Evolutionary conservation across 2,797 vertebrate genomes (phyloP).

Genomic region (Crypturellus tataupa): DNA sequence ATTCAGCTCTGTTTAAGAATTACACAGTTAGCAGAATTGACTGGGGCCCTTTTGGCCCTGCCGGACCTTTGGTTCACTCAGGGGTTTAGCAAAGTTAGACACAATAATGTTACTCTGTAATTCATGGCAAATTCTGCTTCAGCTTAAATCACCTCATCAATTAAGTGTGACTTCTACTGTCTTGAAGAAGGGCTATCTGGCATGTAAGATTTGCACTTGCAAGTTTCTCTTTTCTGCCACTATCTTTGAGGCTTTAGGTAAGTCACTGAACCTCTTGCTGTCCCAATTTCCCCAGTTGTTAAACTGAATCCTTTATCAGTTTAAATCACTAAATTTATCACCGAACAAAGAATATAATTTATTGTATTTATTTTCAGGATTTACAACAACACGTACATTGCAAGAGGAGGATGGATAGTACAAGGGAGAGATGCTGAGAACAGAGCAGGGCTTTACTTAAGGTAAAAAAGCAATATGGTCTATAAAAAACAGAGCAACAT

Average conservation of each 20-base stretch:
- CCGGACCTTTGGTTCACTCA: neutral
- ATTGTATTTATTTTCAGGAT: neutral
- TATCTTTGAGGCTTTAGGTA: neutral
- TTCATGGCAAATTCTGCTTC: slow-evolving; percentile 12
- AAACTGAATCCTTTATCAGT: neutral
- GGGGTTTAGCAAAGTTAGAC: neutral
- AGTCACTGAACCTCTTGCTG: neutral
- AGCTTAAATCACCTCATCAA: neutral
- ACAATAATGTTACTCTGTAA: slow-evolving; percentile 24
- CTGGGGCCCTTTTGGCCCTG: neutral
- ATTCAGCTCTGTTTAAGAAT: slow-evolving; percentile 25
- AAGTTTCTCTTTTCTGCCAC: neutral
- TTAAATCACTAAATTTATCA: rapidly evolving
- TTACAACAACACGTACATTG: neutral
- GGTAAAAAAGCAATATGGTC: no score
- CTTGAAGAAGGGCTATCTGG: neutral
- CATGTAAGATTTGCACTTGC: neutral
- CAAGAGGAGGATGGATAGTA: rapidly evolving
- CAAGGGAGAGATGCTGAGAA: neutral
- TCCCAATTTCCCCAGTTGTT: neutral
- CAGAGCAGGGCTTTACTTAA: neutral
- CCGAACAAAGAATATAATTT: neutral
- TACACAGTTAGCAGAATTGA: slow-evolving; percentile 26
- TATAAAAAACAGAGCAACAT: neutral
- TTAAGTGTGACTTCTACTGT: slow-evolving; percentile 5